Percentiles rank a stretch among this genome's conserved stretches.
These are phyloP conservation scores for Emesis furor DNA, from an alignment of 2,888 invertebrate species.

Conservation along the genomic window DNA sequence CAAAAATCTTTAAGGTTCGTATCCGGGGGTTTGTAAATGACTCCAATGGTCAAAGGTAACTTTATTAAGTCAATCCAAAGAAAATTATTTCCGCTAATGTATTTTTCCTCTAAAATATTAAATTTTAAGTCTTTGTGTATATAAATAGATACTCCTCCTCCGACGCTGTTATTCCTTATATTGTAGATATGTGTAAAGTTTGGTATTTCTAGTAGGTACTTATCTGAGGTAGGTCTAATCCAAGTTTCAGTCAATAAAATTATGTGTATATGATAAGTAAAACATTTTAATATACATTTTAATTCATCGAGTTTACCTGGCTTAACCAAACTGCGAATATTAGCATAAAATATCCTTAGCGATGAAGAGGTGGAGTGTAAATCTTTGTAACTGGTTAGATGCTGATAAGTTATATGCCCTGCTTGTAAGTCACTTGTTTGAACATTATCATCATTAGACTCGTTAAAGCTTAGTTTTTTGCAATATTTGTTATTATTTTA, in stretches of 20 bases:
- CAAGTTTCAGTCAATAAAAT: conserved; percentile 69
- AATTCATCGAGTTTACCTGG: conserved; percentile 36
- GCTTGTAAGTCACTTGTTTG: no score
- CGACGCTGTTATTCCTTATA: conserved; percentile 52
- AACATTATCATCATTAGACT: no score
- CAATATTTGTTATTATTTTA: background rate
- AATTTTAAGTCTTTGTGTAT: background rate
- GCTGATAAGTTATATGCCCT: background rate
- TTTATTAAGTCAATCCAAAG: background rate
- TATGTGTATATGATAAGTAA: conserved; percentile 36
- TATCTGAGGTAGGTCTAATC: conserved; percentile 55
- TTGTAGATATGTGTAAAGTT: conserved; percentile 69
- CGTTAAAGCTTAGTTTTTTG: no score
- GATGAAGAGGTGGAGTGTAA: background rate
- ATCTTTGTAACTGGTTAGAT: background rate
- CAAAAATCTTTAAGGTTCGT: no score
- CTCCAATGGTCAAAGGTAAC: background rate
- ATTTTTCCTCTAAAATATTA: background rate
- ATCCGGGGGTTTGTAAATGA: background rate
- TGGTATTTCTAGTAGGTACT: conserved; percentile 37
- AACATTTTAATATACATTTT: conserved; percentile 4
- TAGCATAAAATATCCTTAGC: conserved; percentile 24
- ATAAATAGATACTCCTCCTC: conserved; percentile 72
- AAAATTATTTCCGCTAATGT: background rate
- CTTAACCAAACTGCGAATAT: conserved; percentile 27